phyloP scores from a whole-genome alignment of 2,888 invertebrate species.

The Steinernema carpocapsae region DNA sequence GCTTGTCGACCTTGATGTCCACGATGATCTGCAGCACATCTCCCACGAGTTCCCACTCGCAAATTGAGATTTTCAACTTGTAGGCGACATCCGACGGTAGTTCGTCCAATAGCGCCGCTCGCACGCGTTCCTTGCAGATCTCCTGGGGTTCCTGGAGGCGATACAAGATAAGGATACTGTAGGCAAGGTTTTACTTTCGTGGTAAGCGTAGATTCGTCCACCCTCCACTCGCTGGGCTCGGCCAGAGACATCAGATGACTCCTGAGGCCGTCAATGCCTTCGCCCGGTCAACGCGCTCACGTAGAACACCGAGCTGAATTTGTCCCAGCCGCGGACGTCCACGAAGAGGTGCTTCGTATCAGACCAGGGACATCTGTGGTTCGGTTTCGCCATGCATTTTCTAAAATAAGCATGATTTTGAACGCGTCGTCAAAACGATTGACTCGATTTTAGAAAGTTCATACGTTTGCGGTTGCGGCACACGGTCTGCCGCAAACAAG shows the following conservation, averaged over 20 bases:
- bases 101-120: slow-evolving; percentile 83
- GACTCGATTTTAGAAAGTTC: no score
- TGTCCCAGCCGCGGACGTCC: slow-evolving; percentile 75
- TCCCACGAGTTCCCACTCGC: slow-evolving; percentile 51
- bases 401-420: slow-evolving; percentile 50
- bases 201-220: slow-evolving; percentile 47
- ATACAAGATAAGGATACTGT: neutral
- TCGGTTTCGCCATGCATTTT: slow-evolving; percentile 57
- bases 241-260: slow-evolving; percentile 52
- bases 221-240: slow-evolving; percentile 53
- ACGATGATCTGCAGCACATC: slow-evolving; percentile 55
- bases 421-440: no score
- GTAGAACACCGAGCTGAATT: slow-evolving; percentile 87
- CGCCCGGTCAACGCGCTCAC: slow-evolving; percentile 62
- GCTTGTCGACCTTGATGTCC: slow-evolving; percentile 58
- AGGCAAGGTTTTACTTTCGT: slow-evolving; percentile 41
- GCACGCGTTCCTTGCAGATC: slow-evolving; percentile 76
- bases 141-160: slow-evolving; percentile 27
- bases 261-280: slow-evolving; percentile 63
- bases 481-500: no score
- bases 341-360: slow-evolving; percentile 60
- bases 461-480: slow-evolving; percentile 43
- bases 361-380: slow-evolving; percentile 55
- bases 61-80: slow-evolving; percentile 72
- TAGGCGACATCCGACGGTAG: slow-evolving; percentile 88